Percentiles rank a stretch among this genome's conserved stretches.
Conservation (phyloP, 1,140 invertebrate genomes). For the Heliconius melpomene region DNA sequence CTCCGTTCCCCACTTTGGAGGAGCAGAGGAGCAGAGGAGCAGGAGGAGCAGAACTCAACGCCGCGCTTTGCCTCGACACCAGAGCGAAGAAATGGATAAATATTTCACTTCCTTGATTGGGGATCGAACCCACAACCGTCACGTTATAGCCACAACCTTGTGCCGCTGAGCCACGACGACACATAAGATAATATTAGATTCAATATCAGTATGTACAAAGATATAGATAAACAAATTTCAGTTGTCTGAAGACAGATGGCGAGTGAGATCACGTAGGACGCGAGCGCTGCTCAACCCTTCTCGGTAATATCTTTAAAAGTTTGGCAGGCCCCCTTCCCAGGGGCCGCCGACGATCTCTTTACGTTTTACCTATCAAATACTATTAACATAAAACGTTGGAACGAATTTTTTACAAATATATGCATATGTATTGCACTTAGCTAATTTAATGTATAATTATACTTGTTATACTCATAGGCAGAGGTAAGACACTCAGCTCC, state of each 20-base stretch:
- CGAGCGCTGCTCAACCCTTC: slow-evolving; percentile 70
- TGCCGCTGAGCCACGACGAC: too few relatives aligned
- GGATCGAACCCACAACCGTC: too few relatives aligned
- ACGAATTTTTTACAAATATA: slow-evolving; percentile 30
- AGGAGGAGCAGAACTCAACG: too few relatives aligned
- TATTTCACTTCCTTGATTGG: too few relatives aligned
- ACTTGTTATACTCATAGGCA: too few relatives aligned
- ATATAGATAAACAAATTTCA: slow-evolving; percentile 68
- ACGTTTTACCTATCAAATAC: slow-evolving; percentile 74
- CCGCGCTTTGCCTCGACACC: too few relatives aligned
- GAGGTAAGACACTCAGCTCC: too few relatives aligned
- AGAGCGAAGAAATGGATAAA: too few relatives aligned
- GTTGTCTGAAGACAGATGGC: slow-evolving; percentile 73
- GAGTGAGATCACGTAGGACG: slow-evolving; percentile 71
- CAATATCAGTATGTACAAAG: slow-evolving; percentile 17
- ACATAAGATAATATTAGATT: neutral
- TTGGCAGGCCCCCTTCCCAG: slow-evolving; percentile 53
- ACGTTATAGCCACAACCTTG: too few relatives aligned
- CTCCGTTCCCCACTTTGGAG: too few relatives aligned
- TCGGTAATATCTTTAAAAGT: slow-evolving; percentile 80
- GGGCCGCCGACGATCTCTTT: slow-evolving; percentile 59
- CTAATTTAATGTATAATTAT: neutral
- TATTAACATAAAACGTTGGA: slow-evolving; percentile 51
- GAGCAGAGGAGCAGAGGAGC: too few relatives aligned
- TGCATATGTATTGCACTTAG: neutral